Evolutionary conservation across 2,797 vertebrate species (phyloP), one percentile per base, ranked within the genome.

Genomic region (Pagetopsis macropterus): DNA sequence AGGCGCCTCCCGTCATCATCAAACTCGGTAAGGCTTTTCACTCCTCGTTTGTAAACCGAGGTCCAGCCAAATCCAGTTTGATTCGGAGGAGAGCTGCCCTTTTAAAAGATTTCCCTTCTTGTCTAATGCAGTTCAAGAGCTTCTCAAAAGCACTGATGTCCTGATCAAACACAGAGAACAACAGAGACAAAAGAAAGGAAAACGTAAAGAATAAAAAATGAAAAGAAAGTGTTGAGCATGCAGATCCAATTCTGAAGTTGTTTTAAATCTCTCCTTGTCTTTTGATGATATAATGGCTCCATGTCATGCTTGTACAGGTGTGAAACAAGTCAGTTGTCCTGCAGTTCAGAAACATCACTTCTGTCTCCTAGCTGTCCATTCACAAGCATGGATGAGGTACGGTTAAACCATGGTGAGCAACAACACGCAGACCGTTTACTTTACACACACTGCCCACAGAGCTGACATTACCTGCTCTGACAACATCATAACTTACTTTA

Each of bases 361-460:
- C 60, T 44, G 48, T 72, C 70, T 76, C 70, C 67, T 50, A 41
- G 74, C 88, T 81, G 84, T 84, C 87, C 88, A 86, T 88, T 85
- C 89, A 84, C 64, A 75, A 74, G 84, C 84, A 72, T 58, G 72
- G 72, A 86, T 84, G 86, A 89, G 88, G 84, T 89, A 88, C 84
- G 54, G 83, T 82, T 69, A 31, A 73, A 76, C 55, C 57, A 59
- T 43, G 57, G 65, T 54, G 49, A 71, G 66, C 64, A 21, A 61
- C 75, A 55, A 71, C 31, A 44, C 23, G 44, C 54, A 60, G 70
- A 81, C 83, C 63, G 65, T 46, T 33, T 10, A 60, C 78, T 59
- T 70, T 23, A 61, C 40, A 59, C 65, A 70, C 59, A 31, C 48
- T 12, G 68, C 63, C 74, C 82, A 70, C 72, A 63, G 62, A 60